phyloP scores from a whole-genome alignment of 1,140 invertebrate genomes.

The Trinorchestia longiramus region DNA sequence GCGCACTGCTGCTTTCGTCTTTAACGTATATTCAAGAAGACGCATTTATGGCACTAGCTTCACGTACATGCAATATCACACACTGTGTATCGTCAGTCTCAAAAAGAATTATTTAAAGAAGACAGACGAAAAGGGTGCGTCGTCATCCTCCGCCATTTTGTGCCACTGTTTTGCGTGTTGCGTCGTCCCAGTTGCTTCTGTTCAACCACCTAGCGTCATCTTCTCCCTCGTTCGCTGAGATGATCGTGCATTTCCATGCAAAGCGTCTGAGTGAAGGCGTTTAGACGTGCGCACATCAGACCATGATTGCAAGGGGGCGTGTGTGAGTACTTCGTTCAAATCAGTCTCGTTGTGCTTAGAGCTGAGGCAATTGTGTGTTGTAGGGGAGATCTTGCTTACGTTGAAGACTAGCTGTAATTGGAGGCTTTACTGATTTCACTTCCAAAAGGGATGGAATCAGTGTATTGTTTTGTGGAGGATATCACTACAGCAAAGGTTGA shows the following conservation, averaged over 20 bases:
- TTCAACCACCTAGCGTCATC: not conserved
- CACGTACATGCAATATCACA: not conserved
- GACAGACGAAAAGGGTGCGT: not conserved
- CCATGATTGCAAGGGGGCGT: not conserved
- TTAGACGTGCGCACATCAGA: not conserved
- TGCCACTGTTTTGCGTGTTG: not conserved
- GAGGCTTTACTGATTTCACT: not conserved
- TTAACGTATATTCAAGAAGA: not conserved
- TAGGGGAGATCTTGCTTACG: not conserved
- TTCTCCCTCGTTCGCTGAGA: not conserved
- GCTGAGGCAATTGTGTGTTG: not conserved
- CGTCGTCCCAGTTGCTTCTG: not conserved
- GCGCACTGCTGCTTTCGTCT: not conserved
- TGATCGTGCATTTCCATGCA: not conserved
- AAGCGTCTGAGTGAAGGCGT: not conserved
- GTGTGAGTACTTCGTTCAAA: not conserved
- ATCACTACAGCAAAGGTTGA: not conserved
- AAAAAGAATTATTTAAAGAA: not conserved
- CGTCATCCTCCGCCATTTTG: not conserved
- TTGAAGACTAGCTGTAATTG: not conserved
- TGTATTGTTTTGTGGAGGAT: not conserved
- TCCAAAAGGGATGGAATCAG: not conserved
- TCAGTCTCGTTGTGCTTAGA: not conserved
- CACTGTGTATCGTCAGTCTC: not conserved
- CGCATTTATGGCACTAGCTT: not conserved